These are phyloP conservation scores for Epicampocera succincta DNA, from an alignment of 2,888 invertebrate genomes.

Conservation along the genomic window DNA sequence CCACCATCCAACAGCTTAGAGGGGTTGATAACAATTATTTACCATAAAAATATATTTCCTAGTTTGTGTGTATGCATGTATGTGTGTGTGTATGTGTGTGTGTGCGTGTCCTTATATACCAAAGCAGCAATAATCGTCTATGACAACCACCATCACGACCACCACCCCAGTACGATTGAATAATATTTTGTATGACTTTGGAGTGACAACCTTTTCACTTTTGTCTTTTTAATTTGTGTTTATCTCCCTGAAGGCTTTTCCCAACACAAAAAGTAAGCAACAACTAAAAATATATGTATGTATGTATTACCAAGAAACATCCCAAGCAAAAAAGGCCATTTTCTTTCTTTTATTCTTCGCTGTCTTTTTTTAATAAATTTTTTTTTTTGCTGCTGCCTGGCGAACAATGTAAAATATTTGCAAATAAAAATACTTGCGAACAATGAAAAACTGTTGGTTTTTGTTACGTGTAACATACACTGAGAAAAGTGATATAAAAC, in stretches of 20 bases:
- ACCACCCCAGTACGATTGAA: constrained; percentile 52
- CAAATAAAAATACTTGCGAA: background rate
- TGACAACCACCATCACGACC: constrained; percentile 46
- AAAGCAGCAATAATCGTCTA: constrained; percentile 44
- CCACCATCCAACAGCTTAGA: constrained; percentile 42
- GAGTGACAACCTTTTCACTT: constrained; percentile 75
- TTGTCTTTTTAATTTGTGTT: constrained; percentile 74
- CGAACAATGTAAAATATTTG: constrained; percentile 33
- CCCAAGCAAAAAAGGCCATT: constrained; percentile 61
- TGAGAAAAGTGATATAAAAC: no score
- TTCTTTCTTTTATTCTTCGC: constrained; percentile 34
- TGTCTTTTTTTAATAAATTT: constrained; percentile 28
- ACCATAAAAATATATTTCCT: constrained; percentile 21
- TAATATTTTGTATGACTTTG: constrained; percentile 68
- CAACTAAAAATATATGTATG: no score
- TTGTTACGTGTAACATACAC: background rate
- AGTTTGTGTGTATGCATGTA: constrained; percentile 1
- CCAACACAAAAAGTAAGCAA: constrained; percentile 23
- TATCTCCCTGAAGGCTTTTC: constrained; percentile 72
- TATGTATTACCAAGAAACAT: constrained; percentile 42
- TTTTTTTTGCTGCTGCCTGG: constrained; percentile 31
- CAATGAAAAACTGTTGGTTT: background rate
- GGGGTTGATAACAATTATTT: constrained; percentile 50
- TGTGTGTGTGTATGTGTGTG: constrained; percentile 2
- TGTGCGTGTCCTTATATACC: constrained; percentile 38